phyloP scores from a whole-genome alignment of 2,113 vertebrate species.

The Dasyornis broadbenti region DNA sequence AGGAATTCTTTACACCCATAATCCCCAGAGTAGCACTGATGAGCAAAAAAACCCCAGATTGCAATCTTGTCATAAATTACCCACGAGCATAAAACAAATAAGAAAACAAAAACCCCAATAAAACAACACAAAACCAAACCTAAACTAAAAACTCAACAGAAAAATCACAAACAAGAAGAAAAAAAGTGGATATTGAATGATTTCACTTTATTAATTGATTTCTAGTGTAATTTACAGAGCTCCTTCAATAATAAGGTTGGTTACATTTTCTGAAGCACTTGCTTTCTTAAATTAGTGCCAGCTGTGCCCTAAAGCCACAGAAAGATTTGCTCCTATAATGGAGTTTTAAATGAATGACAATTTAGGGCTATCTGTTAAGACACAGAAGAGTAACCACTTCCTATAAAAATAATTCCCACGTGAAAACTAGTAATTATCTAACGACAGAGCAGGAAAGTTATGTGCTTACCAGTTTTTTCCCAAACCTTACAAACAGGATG shows the following conservation, averaged over 20 bases:
- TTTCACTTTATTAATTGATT: background rate
- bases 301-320: background rate
- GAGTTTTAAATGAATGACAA: background rate
- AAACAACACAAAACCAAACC: background rate
- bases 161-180: background rate
- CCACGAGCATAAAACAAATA: background rate
- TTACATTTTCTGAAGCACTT: background rate
- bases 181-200: background rate
- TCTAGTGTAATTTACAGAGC: background rate
- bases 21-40: background rate
- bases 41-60: background rate
- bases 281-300: background rate
- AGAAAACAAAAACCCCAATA: background rate
- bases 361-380: background rate
- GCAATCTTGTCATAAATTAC: background rate
- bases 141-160: background rate
- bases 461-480: fast-evolving
- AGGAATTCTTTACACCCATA: background rate
- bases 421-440: background rate
- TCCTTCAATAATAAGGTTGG: background rate
- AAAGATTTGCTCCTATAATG: background rate
- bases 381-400: background rate
- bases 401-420: background rate
- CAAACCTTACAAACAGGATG: background rate
- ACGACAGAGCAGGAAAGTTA: background rate